Base-by-base conservation (phyloP, 2,113 vertebrate genomes). In the Petromus typicus region DNA sequence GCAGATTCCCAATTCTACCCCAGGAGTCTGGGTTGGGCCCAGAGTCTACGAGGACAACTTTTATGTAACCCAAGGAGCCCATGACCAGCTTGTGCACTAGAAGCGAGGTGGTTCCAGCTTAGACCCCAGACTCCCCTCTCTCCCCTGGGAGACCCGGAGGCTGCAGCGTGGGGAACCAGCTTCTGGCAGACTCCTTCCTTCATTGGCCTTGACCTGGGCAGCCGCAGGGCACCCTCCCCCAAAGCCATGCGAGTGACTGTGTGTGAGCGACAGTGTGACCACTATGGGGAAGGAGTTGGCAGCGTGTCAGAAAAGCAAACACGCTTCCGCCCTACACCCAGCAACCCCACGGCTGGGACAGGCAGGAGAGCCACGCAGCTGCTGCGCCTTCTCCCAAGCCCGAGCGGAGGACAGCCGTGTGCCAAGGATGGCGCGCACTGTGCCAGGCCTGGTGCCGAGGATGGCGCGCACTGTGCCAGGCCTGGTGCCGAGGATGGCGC, bases 291-390 rank as follows among this genome's bases (percentile, higher is more conserved):
- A 59, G 57, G 37, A 79, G 20, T 40, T 40, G 14, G 54, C 40
- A 16, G 32, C 71, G 22, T 93, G 40, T 94, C 63, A 32, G 18
- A 20, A 85, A 92, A 54, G 37, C 34, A 14, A 83, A 30, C 13
- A 7, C 3, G 25, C 3, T 7, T 54, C 32, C 3, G 4, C 18
- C 45, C 40, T 43, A 2, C 17, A 11, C 2, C 30, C 2, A 7
- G 57, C 0, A 5, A 18, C 45, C 54, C 69, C 14, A 32, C 34
- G 30, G 13, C 13, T 16, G 20, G 45, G n/a, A 45, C 1, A 12
- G 2, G 22, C 37, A 30, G 40, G 71, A 12, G 23, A 20, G 7
- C 71, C 30, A 40, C 0, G 22, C 71, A 13, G 40, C 16, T 5
- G 23, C 40, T 45, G 40, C 2, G 37, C 69, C 40, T 23, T 40